Percentiles rank a stretch among this genome's conserved stretches.
phyloP scores from a whole-genome alignment of 2,888 invertebrate genomes.

The Thymelicus sylvestris region DNA sequence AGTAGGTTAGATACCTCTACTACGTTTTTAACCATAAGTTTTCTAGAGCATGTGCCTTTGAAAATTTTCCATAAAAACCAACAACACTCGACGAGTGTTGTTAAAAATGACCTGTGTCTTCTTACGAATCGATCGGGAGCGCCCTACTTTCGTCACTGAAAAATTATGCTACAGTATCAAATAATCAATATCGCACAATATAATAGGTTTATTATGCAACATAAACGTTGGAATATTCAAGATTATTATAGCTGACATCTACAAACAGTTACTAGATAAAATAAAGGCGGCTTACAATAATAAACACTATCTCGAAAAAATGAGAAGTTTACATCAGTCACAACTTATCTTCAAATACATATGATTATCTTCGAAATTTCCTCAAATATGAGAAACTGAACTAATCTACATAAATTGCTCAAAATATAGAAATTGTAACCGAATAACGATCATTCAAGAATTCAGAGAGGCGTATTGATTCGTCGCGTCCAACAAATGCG shows the following conservation, averaged over 20 bases:
- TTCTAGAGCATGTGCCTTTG: not conserved
- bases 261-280: no score
- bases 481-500: not conserved
- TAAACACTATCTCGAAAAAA: no score
- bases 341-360: no score
- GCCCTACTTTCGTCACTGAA: conserved; percentile 13
- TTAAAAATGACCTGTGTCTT: not conserved
- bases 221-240: not conserved
- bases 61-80: not conserved
- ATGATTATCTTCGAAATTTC: not conserved
- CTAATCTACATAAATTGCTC: not conserved
- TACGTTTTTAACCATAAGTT: no score
- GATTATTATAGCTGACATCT: not conserved
- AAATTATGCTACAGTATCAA: conserved; percentile 22
- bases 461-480: not conserved
- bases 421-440: no score
- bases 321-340: no score
- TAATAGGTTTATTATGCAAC: not conserved
- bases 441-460: not conserved
- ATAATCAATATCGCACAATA: conserved; percentile 13
- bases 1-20: no score
- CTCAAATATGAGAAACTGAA: not conserved
- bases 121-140: conserved; percentile 20
- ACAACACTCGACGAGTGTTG: not conserved
- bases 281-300: no score